Evolutionary conservation across 2,888 invertebrate species (phyloP).

Genomic region (Drosophila neotestacea): DNA sequence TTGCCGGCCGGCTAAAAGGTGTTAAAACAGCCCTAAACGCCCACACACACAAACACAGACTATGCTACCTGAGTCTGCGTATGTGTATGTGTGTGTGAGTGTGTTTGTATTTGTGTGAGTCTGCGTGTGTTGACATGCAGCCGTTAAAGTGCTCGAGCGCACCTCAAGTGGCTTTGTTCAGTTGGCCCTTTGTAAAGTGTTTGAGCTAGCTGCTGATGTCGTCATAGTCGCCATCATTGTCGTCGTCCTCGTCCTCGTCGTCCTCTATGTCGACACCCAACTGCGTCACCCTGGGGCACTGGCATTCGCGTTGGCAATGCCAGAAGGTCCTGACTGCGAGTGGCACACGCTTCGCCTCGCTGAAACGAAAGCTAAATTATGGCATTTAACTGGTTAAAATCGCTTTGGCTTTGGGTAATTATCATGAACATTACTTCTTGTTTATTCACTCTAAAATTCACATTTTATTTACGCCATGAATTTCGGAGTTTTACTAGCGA

Average conservation of each 20-base stretch:
- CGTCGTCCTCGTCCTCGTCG: slow-evolving; percentile 17
- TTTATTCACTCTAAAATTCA: slow-evolving; percentile 77
- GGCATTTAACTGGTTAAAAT: slow-evolving; percentile 73
- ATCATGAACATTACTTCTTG: slow-evolving; percentile 76
- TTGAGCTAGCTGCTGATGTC: slow-evolving; percentile 66
- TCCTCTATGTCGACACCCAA: slow-evolving; percentile 33
- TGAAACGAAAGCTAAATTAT: slow-evolving; percentile 74
- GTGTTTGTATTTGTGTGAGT: slow-evolving; percentile 11
- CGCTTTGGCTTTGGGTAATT: slow-evolving; percentile 74
- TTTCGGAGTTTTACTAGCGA: slow-evolving; percentile 37
- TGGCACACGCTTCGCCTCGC: slow-evolving; percentile 45
- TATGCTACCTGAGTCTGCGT: slow-evolving; percentile 17
- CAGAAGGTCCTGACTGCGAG: slow-evolving; percentile 34
- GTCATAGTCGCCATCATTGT: slow-evolving; percentile 46
- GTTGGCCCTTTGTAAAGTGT: slow-evolving; percentile 77
- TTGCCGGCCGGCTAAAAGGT: slow-evolving; percentile 64
- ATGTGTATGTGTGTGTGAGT: slow-evolving; percentile 11
- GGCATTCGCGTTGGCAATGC: slow-evolving; percentile 28
- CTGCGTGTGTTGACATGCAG: slow-evolving; percentile 74
- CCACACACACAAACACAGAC: slow-evolving; percentile 35
- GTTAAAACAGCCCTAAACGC: slow-evolving; percentile 78
- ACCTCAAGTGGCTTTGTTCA: slow-evolving; percentile 81
- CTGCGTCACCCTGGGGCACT: slow-evolving; percentile 27
- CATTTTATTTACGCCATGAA: slow-evolving; percentile 70
- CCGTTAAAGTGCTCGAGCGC: slow-evolving; percentile 81